Conservation (phyloP, 1,140 invertebrate genomes). For the Drosophila pachea region DNA sequence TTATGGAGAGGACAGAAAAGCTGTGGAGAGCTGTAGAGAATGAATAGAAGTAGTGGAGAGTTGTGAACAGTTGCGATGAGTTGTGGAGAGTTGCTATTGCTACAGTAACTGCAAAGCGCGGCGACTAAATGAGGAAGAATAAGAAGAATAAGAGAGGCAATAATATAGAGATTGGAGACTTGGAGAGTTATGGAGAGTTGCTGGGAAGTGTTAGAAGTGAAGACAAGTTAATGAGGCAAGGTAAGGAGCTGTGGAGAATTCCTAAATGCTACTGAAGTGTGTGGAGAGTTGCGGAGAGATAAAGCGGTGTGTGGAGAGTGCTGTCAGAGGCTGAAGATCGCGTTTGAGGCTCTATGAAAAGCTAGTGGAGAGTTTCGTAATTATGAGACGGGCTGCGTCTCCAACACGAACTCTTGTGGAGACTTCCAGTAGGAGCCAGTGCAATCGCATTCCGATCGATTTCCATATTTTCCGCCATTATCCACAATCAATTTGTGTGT, state of each 20-base stretch:
- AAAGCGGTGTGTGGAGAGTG: no score
- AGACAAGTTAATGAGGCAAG: no score
- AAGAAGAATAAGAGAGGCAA: neutral
- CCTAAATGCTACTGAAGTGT: no score
- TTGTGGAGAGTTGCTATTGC: neutral
- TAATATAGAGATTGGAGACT: neutral
- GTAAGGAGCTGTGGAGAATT: neutral
- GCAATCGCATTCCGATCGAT: no score
- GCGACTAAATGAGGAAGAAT: neutral
- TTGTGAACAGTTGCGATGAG: neutral
- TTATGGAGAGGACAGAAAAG: neutral
- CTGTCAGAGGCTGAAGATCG: no score
- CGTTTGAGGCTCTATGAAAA: no score
- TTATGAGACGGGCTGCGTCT: no score
- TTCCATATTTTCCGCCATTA: neutral
- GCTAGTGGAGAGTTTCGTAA: no score
- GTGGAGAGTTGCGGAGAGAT: no score
- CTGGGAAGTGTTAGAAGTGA: no score
- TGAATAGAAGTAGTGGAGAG: neutral
- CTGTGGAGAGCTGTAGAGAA: conserved; percentile 1
- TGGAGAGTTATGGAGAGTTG: conserved; percentile 5
- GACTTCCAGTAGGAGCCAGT: no score
- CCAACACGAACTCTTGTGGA: neutral
- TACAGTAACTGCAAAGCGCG: no score
- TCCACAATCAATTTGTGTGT: conserved; percentile 2